A percentile compares a stretch with the other conserved stretches of the same genome.
phyloP scores from a whole-genome alignment of 2,888 invertebrate genomes.

The Merodon equestris region DNA sequence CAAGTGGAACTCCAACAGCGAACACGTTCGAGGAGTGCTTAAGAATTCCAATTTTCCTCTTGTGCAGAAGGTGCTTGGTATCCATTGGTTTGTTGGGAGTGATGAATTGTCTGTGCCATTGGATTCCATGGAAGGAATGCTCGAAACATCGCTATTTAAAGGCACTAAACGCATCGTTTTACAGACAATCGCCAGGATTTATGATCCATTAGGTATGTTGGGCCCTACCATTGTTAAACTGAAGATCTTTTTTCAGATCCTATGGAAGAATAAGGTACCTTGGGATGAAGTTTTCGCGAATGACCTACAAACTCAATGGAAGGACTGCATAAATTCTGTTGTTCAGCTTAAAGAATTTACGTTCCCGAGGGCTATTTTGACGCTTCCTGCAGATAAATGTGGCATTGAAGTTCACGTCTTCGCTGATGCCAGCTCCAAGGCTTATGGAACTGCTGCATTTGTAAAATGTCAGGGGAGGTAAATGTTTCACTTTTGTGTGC shows the following conservation, averaged over 20 bases:
- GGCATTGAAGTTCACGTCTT: conserved; percentile 24
- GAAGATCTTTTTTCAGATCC: conserved; percentile 12
- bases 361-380: background rate
- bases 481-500: conserved; percentile 6
- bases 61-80: conserved; percentile 15
- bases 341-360: conserved; percentile 2
- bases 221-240: conserved; percentile 13
- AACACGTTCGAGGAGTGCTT: conserved; percentile 5
- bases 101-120: conserved; percentile 20
- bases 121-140: conserved; percentile 9
- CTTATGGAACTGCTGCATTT: conserved; percentile 21
- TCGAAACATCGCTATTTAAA: background rate
- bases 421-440: conserved; percentile 35
- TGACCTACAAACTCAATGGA: conserved; percentile 6
- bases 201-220: conserved; percentile 10
- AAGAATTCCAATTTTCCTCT: background rate
- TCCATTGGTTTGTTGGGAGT: background rate
- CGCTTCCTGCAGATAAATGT: background rate
- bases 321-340: background rate
- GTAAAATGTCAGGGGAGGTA: background rate
- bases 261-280: conserved; percentile 17
- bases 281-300: conserved; percentile 10
- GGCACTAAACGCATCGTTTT: conserved; percentile 4
- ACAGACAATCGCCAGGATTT: conserved; percentile 9
- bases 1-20: conserved; percentile 21